phyloP scores from a whole-genome alignment of 2,797 vertebrate species.

The Rhinatrema bivittatum region DNA sequence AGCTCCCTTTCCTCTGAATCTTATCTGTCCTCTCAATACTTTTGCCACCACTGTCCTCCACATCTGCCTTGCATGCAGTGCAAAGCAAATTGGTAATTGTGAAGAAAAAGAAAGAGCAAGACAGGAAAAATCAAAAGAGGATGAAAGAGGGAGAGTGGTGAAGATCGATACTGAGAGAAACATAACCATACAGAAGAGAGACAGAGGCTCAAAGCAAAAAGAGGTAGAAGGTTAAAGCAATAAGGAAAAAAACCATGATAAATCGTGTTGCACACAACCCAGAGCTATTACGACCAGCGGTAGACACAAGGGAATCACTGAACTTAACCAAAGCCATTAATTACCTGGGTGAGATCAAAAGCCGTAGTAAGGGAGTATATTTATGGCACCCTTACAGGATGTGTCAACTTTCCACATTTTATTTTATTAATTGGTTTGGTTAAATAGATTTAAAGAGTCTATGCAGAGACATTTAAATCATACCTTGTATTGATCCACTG shows the following conservation, averaged over 20 bases:
- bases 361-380: constrained; percentile 58
- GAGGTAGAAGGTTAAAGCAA: constrained; percentile 47
- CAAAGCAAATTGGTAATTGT: neutral
- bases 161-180: constrained; percentile 24
- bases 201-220: no score
- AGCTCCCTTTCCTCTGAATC: no score
- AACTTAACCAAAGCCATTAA: constrained; percentile 67
- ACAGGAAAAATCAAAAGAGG: no score
- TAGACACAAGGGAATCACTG: constrained; percentile 60
- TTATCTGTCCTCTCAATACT: no score
- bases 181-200: no score
- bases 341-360: constrained; percentile 71
- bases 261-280: constrained; percentile 54
- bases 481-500: constrained; percentile 68
- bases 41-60: no score
- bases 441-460: constrained; percentile 74
- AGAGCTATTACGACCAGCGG: constrained; percentile 53
- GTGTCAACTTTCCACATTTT: constrained; percentile 59
- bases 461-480: constrained; percentile 63
- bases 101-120: constrained; percentile 33
- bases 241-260: constrained; percentile 60
- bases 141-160: neutral
- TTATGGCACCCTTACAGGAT: constrained; percentile 66
- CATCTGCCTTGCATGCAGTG: neutral
- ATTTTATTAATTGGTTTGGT: constrained; percentile 76